phyloP scores from a whole-genome alignment of 2,113 vertebrate species.

The Stictonetta naevosa region DNA sequence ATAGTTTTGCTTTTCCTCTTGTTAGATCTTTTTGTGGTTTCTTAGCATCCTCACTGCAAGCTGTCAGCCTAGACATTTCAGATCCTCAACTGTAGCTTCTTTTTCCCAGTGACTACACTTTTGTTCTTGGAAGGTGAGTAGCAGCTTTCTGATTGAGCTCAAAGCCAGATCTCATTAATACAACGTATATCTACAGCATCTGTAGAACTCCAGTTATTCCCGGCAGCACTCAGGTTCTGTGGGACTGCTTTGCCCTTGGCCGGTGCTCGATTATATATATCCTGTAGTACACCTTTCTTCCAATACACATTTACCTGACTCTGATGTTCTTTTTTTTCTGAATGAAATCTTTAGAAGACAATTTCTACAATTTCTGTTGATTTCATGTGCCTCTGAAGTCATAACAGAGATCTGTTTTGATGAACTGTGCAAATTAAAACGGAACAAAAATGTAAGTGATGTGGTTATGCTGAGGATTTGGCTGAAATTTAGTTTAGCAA shows the following conservation, averaged over 20 bases:
- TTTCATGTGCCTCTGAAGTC: background rate
- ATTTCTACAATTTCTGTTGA: background rate
- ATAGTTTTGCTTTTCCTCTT: background rate
- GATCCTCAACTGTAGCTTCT: background rate
- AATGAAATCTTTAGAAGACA: background rate
- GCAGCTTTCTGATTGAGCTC: background rate
- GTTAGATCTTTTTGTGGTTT: background rate
- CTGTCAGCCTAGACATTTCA: conserved; percentile 6
- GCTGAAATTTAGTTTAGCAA: background rate
- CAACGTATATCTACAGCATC: background rate
- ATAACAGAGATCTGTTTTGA: background rate
- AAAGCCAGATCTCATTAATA: background rate
- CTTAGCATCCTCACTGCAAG: background rate
- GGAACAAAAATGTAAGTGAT: background rate
- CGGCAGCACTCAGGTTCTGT: background rate
- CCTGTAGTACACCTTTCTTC: background rate
- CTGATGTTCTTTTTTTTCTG: background rate
- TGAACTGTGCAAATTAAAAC: background rate
- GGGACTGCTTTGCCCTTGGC: background rate
- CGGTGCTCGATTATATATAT: background rate
- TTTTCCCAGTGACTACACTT: background rate
- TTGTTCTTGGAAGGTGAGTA: background rate
- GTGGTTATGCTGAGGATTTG: background rate
- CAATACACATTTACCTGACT: background rate
- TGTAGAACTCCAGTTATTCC: background rate